Percentiles rank a stretch among this genome's conserved stretches.
These are phyloP conservation scores for Maccullochella peelii DNA, from an alignment of 2,113 vertebrate species.

Conservation along the genomic window DNA sequence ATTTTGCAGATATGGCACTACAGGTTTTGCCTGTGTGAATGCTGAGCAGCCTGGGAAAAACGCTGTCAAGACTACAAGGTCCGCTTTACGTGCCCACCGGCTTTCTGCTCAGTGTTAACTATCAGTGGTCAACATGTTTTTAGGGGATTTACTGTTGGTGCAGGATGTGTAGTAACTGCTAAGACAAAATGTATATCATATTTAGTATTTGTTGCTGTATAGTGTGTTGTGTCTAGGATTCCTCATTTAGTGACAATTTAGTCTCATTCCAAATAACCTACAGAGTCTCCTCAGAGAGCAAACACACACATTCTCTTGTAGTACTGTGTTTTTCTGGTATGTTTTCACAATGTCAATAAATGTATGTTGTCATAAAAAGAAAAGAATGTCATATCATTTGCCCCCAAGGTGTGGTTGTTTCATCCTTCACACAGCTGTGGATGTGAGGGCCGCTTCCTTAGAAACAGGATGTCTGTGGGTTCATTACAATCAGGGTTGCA, in stretches of 20 bases:
- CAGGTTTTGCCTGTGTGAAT: slow-evolving; percentile 70
- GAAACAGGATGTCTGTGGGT: neutral
- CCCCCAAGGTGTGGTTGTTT: neutral
- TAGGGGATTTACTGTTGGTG: neutral
- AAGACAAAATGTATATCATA: neutral
- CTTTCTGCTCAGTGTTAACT: slow-evolving; percentile 35
- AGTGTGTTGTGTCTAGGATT: neutral
- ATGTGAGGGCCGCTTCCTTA: neutral
- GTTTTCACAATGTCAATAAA: neutral
- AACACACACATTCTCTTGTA: neutral
- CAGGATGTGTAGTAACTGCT: neutral
- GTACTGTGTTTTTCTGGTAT: neutral
- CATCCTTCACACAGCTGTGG: neutral
- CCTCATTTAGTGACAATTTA: neutral
- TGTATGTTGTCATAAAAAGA: neutral
- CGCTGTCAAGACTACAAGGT: slow-evolving; percentile 62
- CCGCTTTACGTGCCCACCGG: slow-evolving; percentile 56
- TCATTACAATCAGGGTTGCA: neutral
- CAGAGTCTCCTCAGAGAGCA: neutral
- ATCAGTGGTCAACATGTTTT: neutral
- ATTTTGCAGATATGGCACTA: slow-evolving; percentile 62
- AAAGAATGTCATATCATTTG: neutral
- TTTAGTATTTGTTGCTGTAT: neutral
- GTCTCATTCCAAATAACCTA: neutral
- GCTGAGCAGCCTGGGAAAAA: slow-evolving; percentile 41